Evolutionary conservation across 2,888 invertebrate genomes (phyloP), one percentile per base, ranked within the genome.

Genomic region (Poecilobothrus nobilitatus): DNA sequence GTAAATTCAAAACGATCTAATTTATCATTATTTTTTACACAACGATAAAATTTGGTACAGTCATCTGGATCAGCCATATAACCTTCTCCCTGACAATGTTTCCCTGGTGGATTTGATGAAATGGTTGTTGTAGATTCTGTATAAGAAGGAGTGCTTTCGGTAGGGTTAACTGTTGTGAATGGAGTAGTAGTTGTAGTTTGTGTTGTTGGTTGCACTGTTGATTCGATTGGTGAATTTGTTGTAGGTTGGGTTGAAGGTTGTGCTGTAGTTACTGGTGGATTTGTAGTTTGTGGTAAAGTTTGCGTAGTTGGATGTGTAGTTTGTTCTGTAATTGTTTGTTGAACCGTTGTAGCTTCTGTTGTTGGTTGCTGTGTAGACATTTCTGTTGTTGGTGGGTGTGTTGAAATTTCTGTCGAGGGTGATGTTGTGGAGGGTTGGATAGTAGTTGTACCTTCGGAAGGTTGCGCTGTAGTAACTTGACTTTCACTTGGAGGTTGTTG

Each of bases 41-140:
- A 87, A 65, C 86, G 82, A 71, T 86, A 86, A 76, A 87, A 87
- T 72, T 85, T 86, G 69, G 79, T 84, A 73, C 87, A 87, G 72
- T 87, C 82, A 5, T 80, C 72, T 1, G 78, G 76, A 76, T 84
- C 83, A 0, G 80, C 77, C 70, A 82, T 76, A 75, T 81, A 84
- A 61, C 84, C 84, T 73, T 83, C 84, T 2, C 72, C 67, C 0
- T 73, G 75, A 70, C 84, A 84, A 62, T 73, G 74, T 65, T 53
- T 44, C 6, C 27, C 64, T 34, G 63, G 22, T 65, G 77, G 75
- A 69, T 76, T 77, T 4, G 76, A 72, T 6, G 71, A 66, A 18
- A 66, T 44, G 33, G 53, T 27, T 66, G 72, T 65, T 18, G 71
- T 70, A 61, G 62, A 70, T 63, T 71, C 63, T n/a, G 70, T 27